A percentile compares a stretch with the other conserved stretches of the same genome.
Evolutionary conservation across 1,140 invertebrate genomes (phyloP).

Genomic region (Drosophila sulfurigaster): DNA sequence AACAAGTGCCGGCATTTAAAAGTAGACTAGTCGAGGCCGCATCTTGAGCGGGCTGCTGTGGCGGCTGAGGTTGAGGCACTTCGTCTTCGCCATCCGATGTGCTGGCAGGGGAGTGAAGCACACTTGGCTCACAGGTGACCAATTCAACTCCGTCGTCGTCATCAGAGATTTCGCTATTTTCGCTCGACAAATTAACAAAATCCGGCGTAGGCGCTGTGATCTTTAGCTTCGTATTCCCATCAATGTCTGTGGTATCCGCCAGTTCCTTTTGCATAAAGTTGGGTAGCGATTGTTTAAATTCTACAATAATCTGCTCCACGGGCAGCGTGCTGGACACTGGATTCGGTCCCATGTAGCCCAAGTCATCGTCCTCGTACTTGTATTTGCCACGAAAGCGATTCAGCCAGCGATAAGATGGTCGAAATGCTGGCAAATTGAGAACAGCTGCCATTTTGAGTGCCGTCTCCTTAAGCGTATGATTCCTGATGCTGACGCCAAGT

Average conservation of each 20-base stretch:
- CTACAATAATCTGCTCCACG: constrained; percentile 79
- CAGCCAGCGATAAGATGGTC: constrained; percentile 79
- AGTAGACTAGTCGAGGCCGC: constrained; percentile 34
- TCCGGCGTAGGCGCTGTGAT: constrained; percentile 10
- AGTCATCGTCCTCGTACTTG: constrained; percentile 76
- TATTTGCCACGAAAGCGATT: constrained; percentile 79
- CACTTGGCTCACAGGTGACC: constrained; percentile 65
- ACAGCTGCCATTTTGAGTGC: constrained; percentile 73
- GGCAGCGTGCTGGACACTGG: constrained; percentile 51
- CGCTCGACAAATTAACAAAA: constrained; percentile 69
- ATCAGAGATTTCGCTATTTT: constrained; percentile 73
- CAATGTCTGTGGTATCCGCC: constrained; percentile 18
- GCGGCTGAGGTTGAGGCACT: neutral
- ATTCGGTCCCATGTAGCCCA: constrained; percentile 58
- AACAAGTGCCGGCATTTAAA: constrained; percentile 71
- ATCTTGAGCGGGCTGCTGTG: neutral
- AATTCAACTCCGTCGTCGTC: constrained; percentile 64
- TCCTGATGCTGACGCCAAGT: constrained; percentile 59
- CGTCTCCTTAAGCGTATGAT: constrained; percentile 77
- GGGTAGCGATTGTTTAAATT: constrained; percentile 72
- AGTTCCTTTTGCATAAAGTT: constrained; percentile 82
- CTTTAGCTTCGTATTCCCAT: constrained; percentile 17
- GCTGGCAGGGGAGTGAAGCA: constrained; percentile 52
- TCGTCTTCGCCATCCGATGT: constrained; percentile 38
- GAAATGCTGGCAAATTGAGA: constrained; percentile 71